Percentiles rank a stretch among this genome's conserved stretches.
These are phyloP conservation scores for Linyphia triangularis DNA, from an alignment of 2,888 invertebrate genomes.

Conservation along the genomic window DNA sequence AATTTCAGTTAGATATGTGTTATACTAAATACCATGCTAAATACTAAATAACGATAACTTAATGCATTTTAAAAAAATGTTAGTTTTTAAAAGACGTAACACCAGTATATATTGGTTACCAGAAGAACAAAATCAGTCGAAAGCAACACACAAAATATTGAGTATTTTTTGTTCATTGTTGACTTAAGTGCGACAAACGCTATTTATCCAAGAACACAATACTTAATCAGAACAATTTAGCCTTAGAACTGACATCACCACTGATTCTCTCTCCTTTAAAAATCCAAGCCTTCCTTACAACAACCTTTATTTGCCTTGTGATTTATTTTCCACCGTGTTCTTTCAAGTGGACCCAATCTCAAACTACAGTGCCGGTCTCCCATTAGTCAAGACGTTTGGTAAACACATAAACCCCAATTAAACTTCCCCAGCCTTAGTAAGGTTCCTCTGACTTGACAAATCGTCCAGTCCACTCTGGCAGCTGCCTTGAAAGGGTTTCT, in stretches of 20 bases:
- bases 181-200: too few species aligned
- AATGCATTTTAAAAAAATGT: too few species aligned
- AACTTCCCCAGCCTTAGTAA: conserved; percentile 10
- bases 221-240: not conserved
- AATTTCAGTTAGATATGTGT: too few species aligned
- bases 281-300: not conserved
- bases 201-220: not conserved
- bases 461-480: not conserved
- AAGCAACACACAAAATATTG: too few species aligned
- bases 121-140: too few species aligned
- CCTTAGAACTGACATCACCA: not conserved
- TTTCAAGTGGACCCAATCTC: conserved; percentile 30
- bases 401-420: conserved; percentile 65
- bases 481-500: conserved; percentile 7
- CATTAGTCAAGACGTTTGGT: conserved; percentile 57
- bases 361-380: not conserved
- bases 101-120: too few species aligned
- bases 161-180: too few species aligned
- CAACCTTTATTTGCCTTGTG: not conserved
- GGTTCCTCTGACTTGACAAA: conserved; percentile 1
- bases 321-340: conserved; percentile 33
- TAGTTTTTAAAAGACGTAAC: too few species aligned
- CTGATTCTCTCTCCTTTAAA: not conserved
- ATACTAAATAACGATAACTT: too few species aligned
- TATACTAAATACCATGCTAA: too few species aligned